Evolutionary conservation across 2,113 vertebrate genomes (phyloP).

Genomic region (Sterna hirundo): DNA sequence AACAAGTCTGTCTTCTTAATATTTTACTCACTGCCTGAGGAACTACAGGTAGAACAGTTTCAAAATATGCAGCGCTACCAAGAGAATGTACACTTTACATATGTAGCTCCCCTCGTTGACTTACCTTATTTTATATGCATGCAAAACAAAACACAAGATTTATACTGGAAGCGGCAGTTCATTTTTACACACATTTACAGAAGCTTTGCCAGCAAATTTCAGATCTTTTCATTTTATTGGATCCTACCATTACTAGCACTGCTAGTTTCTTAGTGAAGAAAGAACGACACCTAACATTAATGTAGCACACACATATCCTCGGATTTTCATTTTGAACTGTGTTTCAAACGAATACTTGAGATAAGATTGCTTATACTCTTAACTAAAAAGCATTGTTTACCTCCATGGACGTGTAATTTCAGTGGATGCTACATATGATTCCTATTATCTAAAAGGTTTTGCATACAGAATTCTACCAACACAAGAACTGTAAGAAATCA

Average conservation of each 20-base stretch:
- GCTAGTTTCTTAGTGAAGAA: not conserved
- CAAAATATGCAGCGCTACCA: not conserved
- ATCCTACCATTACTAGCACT: not conserved
- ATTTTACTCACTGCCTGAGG: not conserved
- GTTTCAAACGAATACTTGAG: not conserved
- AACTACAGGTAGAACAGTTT: not conserved
- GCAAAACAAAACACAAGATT: not conserved
- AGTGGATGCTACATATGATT: not conserved
- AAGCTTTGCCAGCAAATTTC: not conserved
- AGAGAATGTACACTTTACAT: not conserved
- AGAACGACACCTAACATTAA: not conserved
- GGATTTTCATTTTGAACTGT: not conserved
- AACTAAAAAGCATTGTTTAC: not conserved
- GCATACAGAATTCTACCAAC: not conserved
- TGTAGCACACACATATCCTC: not conserved
- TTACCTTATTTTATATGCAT: not conserved
- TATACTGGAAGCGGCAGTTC: not conserved
- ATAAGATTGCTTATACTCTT: not conserved
- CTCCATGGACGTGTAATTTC: not conserved
- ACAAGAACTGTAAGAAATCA: not conserved
- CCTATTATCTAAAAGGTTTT: not conserved
- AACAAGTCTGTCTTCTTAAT: not conserved
- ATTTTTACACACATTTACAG: not conserved
- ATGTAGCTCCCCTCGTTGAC: not conserved
- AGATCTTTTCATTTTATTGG: not conserved